Base-by-base conservation (phyloP, 1,140 invertebrate species). In the Cyrtorhinus lividipennis region DNA sequence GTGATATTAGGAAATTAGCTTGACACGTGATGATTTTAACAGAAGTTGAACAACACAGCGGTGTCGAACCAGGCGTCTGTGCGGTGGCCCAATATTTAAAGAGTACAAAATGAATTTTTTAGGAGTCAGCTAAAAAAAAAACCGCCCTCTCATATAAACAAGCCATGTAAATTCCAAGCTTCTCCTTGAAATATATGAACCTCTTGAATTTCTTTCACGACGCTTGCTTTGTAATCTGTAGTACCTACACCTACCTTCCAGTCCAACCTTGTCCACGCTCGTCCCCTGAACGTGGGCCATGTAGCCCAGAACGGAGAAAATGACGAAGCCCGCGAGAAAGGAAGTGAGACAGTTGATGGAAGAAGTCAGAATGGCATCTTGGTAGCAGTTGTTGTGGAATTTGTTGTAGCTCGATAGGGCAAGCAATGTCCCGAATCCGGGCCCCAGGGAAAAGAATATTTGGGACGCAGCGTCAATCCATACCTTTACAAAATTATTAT, bases 381-480 rank as follows among this genome's bases (percentile, higher is more conserved):
- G 84, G 74, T 87, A 87, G 59, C 86, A 85, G 71, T 98, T 98
- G 76, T 97, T 98, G 70, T 95, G 88, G 73, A 96, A 96, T 72
- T 95, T 93, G 75, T 97, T 98, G 76, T 98, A 98, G 73, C 92
- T 95, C 61, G 93, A 90, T 24, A 95, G 82, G 0, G 95, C 94
- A 18, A 98, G 78, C 0, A 98, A 77, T 0, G 95, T 95, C 12
- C 95, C 95, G 70, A 98, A 95, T 0, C 95, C 95, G 0, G 95
- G 90, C n/a, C 95, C 95, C 38, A 98, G 77, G 0, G 94, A 98
- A 77, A 97, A 98, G 78, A 98, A 98, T 38, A 97, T 94, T 74
- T 98, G 95, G 0, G 92, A 94, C 0, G 95, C 94, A 0, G 95
- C 95, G 73, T 98, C 95, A 59, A 96, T 92, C 95, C 95, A 98